Evolutionary conservation across 2,888 invertebrate genomes (phyloP), one percentile per base, ranked within the genome.

Genomic region (Netelia fuscicornis): DNA sequence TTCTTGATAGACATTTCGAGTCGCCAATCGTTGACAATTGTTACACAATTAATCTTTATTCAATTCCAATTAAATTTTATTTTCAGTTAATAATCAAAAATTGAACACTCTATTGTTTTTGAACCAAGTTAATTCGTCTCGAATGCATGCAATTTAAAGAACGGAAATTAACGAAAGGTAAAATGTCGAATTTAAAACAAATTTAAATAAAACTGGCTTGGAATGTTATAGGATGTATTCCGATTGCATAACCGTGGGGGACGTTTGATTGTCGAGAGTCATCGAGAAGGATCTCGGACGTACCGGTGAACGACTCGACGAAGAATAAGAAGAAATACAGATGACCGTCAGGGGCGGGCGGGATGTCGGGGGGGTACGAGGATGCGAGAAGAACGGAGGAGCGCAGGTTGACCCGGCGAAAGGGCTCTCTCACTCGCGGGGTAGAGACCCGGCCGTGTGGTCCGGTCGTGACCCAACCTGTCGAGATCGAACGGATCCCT

Each of bases 381-480:
- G 79, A 84, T 71, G 58, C 68, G 65, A 37, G 65, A 20, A 71
- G 71, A 68, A 25, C 48, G 60, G 82, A 83, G 83, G 65, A 62
- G 67, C 70, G 72, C 82, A 81, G 84, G 84, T 81, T 84, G 84
- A 82, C 84, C 83, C 75, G 75, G 84, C 78, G 83, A 68, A 76
- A 78, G 79, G 85, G 86, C 72, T 82, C 79, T 79, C 80, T 62
- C 58, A 25, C 71, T n/a, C 60, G 56, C 75, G 68, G 68, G 68
- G 60, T 75, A 81, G 75, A 75, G 58, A 58, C 81, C 60, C 81
- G 48, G 68, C 85, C 86, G 83, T 83, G 86, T 86, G 86, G 86
- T 86, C 86, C 79, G 91, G 72, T 92, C 92, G 92, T 92, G 92
- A 92, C 92, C 91, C 90, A 91, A 92, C 91, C 92, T 92, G 92